Conservation (phyloP, 1,140 invertebrate genomes). For the Zaprionus capensis region DNA sequence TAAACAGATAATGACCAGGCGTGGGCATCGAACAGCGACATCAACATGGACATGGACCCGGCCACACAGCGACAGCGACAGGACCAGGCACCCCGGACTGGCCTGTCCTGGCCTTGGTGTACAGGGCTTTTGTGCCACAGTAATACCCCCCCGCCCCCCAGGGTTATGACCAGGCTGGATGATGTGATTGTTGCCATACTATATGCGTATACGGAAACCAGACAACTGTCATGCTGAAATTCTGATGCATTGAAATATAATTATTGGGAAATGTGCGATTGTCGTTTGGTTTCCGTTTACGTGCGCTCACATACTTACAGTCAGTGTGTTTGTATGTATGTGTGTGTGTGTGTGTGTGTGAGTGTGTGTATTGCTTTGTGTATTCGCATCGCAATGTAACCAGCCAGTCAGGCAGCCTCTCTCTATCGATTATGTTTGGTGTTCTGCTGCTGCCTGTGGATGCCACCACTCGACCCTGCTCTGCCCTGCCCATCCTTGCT, state of each 20-base stretch:
- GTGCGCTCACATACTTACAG: conserved; percentile 35
- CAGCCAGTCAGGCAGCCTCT: conserved; percentile 8
- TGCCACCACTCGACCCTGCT: background rate
- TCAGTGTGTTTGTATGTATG: background rate
- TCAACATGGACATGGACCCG: conserved; percentile 13
- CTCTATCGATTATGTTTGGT: conserved; percentile 47
- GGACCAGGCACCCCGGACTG: background rate
- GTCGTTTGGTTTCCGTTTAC: conserved; percentile 79
- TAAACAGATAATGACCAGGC: conserved; percentile 79
- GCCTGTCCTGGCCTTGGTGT: background rate
- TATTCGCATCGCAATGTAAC: conserved; percentile 1
- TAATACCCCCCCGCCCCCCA: background rate
- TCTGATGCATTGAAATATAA: conserved; percentile 83
- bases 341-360: conserved; percentile 11
- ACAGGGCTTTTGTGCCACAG: background rate
- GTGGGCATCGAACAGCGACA: conserved; percentile 41
- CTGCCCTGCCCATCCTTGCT: background rate
- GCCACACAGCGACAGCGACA: background rate
- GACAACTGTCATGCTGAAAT: conserved; percentile 77
- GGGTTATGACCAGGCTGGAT: conserved; percentile 13
- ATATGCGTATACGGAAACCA: conserved; percentile 61
- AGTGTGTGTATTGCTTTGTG: background rate
- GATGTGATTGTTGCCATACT: conserved; percentile 34
- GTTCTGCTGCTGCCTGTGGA: conserved; percentile 14
- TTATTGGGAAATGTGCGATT: conserved; percentile 83